phyloP scores from a whole-genome alignment of 2,797 vertebrate species.

The Onychomys torridus region DNA sequence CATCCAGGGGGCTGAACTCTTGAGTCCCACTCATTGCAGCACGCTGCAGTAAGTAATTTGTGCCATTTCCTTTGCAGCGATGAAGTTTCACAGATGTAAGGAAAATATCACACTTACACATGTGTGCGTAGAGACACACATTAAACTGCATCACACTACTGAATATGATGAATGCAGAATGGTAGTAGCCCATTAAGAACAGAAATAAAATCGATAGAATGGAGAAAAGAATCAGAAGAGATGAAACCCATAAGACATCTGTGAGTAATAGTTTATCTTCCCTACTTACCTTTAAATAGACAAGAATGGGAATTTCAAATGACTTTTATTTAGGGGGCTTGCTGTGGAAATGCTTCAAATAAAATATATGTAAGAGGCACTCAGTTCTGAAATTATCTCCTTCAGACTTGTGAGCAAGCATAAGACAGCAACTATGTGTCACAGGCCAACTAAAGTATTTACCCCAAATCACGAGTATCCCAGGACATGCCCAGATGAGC shows the following conservation, averaged over 20 bases:
- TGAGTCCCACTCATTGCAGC: neutral
- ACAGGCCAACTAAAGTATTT: neutral
- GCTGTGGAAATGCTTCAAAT: neutral
- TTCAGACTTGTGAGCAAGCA: neutral
- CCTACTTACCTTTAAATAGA: neutral
- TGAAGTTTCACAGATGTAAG: neutral
- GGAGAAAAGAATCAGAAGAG: neutral
- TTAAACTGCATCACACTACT: neutral
- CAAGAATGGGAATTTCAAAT: neutral
- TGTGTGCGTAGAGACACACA: neutral
- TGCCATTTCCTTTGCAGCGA: neutral
- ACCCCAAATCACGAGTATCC: neutral
- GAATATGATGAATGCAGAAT: conserved; percentile 19
- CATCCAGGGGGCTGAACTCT: neutral
- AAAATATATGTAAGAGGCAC: neutral
- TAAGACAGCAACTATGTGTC: neutral
- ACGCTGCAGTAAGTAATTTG: neutral
- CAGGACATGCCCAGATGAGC: neutral
- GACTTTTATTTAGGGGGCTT: neutral
- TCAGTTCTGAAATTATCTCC: neutral
- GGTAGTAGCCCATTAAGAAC: neutral
- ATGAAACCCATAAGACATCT: neutral
- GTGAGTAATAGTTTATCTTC: neutral
- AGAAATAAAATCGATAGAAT: neutral
- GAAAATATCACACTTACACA: neutral